Base-by-base conservation (phyloP, 1,140 invertebrate species). In the Heliconius congener region DNA sequence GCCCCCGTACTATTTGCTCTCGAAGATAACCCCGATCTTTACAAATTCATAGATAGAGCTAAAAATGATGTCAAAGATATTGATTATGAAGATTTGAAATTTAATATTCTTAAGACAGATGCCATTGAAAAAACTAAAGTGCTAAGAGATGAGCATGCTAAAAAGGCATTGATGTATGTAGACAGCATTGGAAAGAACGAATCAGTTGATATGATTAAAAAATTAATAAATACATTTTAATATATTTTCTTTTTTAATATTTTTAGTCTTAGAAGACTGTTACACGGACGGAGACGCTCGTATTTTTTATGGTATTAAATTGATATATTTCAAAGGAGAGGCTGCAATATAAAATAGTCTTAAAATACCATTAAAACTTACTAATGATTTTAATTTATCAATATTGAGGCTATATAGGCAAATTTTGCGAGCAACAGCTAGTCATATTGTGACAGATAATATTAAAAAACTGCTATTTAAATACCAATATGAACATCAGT, bases 1-100 rank as follows among this genome's bases (percentile, higher is more conserved):
- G 97, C 97, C 66, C 97, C 98, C 11, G 96, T 98, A 6, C 95
- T 98, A 85, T 97, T 97, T 80, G 96, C 97, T 82, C 93, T 98
- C 70, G 96, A 97, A 91, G 92, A 96, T 71, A 96, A 97, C 87
- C 96, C 96, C 8, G 95, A 95, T 19, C 93, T 97, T 73, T 96
- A 97, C 81, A 94, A 95, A 42, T 95, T 97, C 85, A 96, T 97
- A 66, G 95, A 96, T 83, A 96, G 96, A 88, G 96, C 96, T 3
- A 94, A 95, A 78, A 95, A 96, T 83, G 96, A 96, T 76, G 95
- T 97, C 5, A 94, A 96, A 39, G 95, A 97, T 83, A 96, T 97
- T 3, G 96, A 97, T 89, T 97, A 97, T 93, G 95, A 95, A 93
- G 96, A 85, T 92, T 97, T 82, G 96, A 97, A 91, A 94, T 96